Conservation (phyloP, 2,888 invertebrate genomes). For the Hyposoter didymator region DNA sequence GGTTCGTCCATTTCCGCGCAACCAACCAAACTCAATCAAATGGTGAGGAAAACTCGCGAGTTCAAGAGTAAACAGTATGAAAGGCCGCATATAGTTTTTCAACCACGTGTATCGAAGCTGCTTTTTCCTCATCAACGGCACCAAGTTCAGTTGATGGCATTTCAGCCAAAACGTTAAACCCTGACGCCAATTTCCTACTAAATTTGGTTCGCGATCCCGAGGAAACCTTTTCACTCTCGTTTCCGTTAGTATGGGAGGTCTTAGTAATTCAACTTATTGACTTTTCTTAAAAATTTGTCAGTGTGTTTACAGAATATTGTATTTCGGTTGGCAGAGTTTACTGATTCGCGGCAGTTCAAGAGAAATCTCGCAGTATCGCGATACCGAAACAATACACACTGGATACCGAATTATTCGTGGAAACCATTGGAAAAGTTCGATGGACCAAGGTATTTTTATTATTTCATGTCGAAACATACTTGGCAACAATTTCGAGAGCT, state of each 20-base stretch:
- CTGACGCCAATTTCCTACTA: background rate
- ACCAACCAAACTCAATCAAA: slow-evolving; percentile 34
- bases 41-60: slow-evolving; percentile 20
- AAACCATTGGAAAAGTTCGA: slow-evolving; percentile 64
- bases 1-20: slow-evolving; percentile 44
- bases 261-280: background rate
- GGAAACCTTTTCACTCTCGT: background rate
- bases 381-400: slow-evolving; percentile 55
- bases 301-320: background rate
- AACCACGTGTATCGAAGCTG: background rate
- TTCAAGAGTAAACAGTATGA: slow-evolving; percentile 24
- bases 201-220: background rate
- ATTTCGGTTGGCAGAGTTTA: slow-evolving; percentile 54
- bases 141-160: slow-evolving; percentile 2
- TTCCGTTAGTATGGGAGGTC: background rate
- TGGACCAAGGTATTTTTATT: slow-evolving; percentile 60
- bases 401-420: slow-evolving; percentile 67
- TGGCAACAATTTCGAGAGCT: background rate
- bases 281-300: background rate
- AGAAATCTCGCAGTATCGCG: slow-evolving; percentile 65
- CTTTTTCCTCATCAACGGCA: slow-evolving; percentile 3
- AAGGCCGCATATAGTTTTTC: slow-evolving; percentile 27
- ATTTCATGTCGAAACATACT: background rate
- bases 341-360: slow-evolving; percentile 63
- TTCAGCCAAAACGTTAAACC: background rate